Evolutionary conservation across 2,797 vertebrate species (phyloP).

Genomic region (Characodon lateralis): DNA sequence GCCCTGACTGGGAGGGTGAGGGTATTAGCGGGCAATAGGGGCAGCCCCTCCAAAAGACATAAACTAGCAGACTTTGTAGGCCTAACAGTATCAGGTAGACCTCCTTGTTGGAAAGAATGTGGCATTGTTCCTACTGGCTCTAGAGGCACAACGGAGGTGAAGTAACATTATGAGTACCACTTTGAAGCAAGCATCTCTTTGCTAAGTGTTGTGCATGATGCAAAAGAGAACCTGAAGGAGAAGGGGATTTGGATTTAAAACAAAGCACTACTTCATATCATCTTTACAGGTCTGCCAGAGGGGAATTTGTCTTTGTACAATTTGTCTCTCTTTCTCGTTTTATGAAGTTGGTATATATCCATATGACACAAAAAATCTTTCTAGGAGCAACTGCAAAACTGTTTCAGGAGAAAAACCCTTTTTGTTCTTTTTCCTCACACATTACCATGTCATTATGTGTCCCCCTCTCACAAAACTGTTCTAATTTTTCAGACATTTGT

Average conservation of each 20-base stretch:
- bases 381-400: slow-evolving; percentile 66
- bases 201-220: slow-evolving; percentile 59
- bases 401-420: slow-evolving; percentile 64
- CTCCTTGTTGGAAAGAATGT: slow-evolving; percentile 57
- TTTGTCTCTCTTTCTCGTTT: slow-evolving; percentile 61
- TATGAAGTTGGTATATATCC: slow-evolving; percentile 79
- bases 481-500: slow-evolving; percentile 58
- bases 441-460: slow-evolving; percentile 76
- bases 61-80: slow-evolving; percentile 40
- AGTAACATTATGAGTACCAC: slow-evolving; percentile 65
- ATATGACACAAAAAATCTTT: slow-evolving; percentile 60
- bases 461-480: slow-evolving; percentile 60
- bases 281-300: slow-evolving; percentile 74
- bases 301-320: slow-evolving; percentile 64
- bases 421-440: slow-evolving; percentile 69
- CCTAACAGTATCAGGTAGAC: slow-evolving; percentile 50
- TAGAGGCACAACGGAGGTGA: slow-evolving; percentile 54
- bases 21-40: slow-evolving; percentile 40
- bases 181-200: slow-evolving; percentile 79
- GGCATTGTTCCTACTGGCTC: slow-evolving; percentile 46
- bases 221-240: slow-evolving; percentile 47
- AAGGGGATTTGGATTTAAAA: slow-evolving; percentile 69
- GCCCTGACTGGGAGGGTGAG: slow-evolving; percentile 62
- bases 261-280: slow-evolving; percentile 78
- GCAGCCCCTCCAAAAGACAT: slow-evolving; percentile 47